These are phyloP conservation scores for Arrhopalites spinosus DNA, from an alignment of 2,888 invertebrate genomes.

Conservation along the genomic window DNA sequence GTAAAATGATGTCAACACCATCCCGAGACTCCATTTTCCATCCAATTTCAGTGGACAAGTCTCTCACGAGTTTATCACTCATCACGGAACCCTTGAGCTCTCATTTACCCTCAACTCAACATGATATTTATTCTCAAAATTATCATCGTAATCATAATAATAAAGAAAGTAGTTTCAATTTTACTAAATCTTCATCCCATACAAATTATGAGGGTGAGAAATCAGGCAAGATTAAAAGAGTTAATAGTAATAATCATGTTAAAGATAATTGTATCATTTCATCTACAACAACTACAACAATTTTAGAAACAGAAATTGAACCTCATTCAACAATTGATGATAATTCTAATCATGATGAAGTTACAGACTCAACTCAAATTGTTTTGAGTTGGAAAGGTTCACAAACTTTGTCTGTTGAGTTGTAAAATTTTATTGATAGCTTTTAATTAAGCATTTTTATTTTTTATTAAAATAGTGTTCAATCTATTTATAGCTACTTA, in stretches of 20 bases:
- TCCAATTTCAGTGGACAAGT: slow-evolving; percentile 42
- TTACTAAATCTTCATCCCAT: no score
- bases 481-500: neutral
- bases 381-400: slow-evolving; percentile 30
- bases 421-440: slow-evolving; percentile 2
- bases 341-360: neutral
- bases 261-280: neutral
- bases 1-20: slow-evolving; percentile 15
- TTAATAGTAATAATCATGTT: neutral
- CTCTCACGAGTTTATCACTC: slow-evolving; percentile 47
- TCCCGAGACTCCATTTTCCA: slow-evolving; percentile 43
- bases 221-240: neutral
- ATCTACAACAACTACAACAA: neutral
- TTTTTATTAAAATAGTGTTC: neutral
- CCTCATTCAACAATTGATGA: neutral
- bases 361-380: neutral
- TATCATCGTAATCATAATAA: neutral
- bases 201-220: neutral
- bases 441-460: no score
- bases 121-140: slow-evolving; percentile 7
- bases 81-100: slow-evolving; percentile 38
- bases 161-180: slow-evolving; percentile 9
- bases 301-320: slow-evolving; percentile 6
- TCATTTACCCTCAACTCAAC: slow-evolving; percentile 28
- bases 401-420: slow-evolving; percentile 19